phyloP scores from a whole-genome alignment of 1,140 invertebrate genomes.

The Papilio helenus region DNA sequence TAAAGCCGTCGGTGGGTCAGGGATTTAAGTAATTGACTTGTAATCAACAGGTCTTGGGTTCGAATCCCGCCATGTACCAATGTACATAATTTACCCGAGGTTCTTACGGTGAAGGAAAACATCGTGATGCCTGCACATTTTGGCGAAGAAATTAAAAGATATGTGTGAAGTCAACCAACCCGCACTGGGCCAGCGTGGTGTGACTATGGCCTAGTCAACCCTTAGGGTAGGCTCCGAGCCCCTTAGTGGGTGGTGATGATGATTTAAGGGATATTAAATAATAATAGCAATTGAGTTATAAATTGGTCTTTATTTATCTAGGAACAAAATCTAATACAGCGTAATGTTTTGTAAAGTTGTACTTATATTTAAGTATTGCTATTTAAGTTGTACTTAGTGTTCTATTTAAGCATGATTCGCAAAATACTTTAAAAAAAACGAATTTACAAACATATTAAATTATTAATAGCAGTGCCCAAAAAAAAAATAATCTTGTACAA shows the following conservation, averaged over 20 bases:
- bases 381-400: slow-evolving; percentile 34
- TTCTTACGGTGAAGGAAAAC: too few species aligned
- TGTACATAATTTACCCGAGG: too few species aligned
- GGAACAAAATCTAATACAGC: slow-evolving; percentile 64
- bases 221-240: too few species aligned
- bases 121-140: too few species aligned
- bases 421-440: neutral
- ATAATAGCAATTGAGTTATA: slow-evolving; percentile 54
- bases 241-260: neutral
- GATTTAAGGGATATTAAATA: neutral
- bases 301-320: slow-evolving; percentile 78
- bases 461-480: neutral
- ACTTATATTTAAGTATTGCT: slow-evolving; percentile 44
- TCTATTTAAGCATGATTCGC: slow-evolving; percentile 14
- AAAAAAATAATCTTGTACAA: neutral
- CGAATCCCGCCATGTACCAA: too few species aligned
- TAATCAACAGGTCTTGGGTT: too few species aligned
- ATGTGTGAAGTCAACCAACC: too few species aligned
- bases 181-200: too few species aligned
- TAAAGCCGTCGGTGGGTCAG: too few species aligned
- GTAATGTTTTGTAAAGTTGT: slow-evolving; percentile 52
- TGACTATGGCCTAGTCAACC: too few species aligned
- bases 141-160: too few species aligned
- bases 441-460: neutral
- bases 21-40: too few species aligned